Conservation (phyloP, 2,888 invertebrate genomes). For the Pseudococcus longispinus region DNA sequence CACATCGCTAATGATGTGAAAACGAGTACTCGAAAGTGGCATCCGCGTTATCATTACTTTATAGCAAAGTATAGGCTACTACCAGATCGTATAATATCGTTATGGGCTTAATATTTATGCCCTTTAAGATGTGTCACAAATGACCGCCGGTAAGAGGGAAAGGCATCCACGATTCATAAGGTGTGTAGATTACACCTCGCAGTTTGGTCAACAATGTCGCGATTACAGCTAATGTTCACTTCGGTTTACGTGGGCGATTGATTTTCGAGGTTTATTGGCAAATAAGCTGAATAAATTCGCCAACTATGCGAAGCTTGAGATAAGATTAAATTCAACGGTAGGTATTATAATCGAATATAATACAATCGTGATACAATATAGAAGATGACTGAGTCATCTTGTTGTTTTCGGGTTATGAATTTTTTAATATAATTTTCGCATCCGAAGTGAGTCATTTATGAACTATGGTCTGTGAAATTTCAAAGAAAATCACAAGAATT, state of each 20-base stretch:
- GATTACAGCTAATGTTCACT: neutral
- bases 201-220: neutral
- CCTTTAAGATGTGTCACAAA: neutral
- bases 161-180: neutral
- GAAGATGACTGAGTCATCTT: too few species aligned
- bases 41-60: neutral
- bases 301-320: neutral
- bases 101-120: neutral
- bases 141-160: neutral
- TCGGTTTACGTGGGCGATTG: neutral
- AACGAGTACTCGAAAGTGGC: conserved; percentile 26
- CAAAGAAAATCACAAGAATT: neutral
- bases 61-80: neutral
- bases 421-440: too few species aligned
- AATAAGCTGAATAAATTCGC: neutral
- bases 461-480: neutral
- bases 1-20: conserved; percentile 22
- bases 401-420: too few species aligned
- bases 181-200: too few species aligned
- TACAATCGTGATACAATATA: too few species aligned
- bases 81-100: neutral
- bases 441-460: neutral
- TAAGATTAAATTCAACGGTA: neutral
- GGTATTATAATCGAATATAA: neutral
- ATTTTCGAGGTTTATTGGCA: neutral